Conservation (phyloP, 1,140 invertebrate species). For the Drusus annulatus region DNA sequence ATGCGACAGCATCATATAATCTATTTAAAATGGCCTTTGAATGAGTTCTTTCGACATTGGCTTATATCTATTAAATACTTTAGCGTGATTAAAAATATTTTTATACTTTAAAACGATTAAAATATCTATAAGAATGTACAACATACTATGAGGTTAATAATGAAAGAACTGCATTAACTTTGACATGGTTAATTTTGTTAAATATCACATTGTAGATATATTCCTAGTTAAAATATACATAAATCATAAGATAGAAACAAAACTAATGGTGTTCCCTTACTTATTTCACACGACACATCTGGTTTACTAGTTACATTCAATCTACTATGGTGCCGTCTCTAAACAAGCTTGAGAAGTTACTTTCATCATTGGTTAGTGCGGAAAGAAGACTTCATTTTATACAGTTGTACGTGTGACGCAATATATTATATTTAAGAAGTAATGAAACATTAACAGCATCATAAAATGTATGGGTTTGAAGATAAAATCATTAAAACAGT, state of each 20-base stretch:
- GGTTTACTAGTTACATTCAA: too few relatives aligned
- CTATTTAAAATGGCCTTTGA: constrained; percentile 36
- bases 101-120: constrained; percentile 25
- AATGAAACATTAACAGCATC: too few relatives aligned
- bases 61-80: constrained; percentile 19
- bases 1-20: constrained; percentile 32
- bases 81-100: constrained; percentile 20
- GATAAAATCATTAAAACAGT: too few relatives aligned
- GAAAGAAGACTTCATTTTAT: too few relatives aligned
- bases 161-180: constrained; percentile 9
- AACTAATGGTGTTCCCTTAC: constrained; percentile 15
- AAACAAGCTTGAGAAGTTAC: too few relatives aligned
- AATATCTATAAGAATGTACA: constrained; percentile 39
- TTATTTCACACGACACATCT: not conserved
- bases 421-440: too few relatives aligned
- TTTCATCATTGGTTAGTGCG: too few relatives aligned
- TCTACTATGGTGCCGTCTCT: too few relatives aligned
- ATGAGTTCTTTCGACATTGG: constrained; percentile 14
- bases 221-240: constrained; percentile 24
- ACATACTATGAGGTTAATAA: constrained; percentile 1
- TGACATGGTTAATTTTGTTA: constrained; percentile 32
- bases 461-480: too few relatives aligned
- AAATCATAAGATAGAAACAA: not conserved
- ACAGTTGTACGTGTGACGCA: too few relatives aligned
- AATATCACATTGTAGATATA: constrained; percentile 41